Evolutionary conservation across 2,797 vertebrate genomes (phyloP).

Genomic region (Xiphophorus birchmanni): DNA sequence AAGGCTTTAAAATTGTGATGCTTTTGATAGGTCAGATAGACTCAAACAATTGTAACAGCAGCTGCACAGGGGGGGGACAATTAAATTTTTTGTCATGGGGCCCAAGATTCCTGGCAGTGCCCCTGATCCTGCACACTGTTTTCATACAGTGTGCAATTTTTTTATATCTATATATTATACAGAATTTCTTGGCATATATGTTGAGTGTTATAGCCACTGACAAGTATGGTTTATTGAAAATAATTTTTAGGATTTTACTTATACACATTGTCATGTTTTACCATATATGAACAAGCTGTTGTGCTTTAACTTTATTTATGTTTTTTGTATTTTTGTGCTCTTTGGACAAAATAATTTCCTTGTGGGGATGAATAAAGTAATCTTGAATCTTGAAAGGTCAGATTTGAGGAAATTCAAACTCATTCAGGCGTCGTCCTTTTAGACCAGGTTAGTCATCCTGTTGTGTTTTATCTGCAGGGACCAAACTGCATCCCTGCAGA

Average conservation of each 20-base stretch:
- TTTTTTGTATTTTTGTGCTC: too few relatives aligned
- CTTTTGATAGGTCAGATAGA: too few relatives aligned
- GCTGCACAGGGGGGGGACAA: too few relatives aligned
- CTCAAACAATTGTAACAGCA: too few relatives aligned
- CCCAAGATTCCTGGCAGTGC: too few relatives aligned
- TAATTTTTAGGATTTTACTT: background rate
- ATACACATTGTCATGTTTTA: background rate
- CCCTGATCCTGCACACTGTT: background rate
- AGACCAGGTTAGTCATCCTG: background rate
- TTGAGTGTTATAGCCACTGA: background rate
- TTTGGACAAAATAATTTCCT: too few relatives aligned
- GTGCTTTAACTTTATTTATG: too few relatives aligned
- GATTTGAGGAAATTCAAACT: background rate
- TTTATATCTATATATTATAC: background rate
- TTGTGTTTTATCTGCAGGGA: constrained; percentile 78
- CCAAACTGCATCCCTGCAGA: constrained; percentile 91
- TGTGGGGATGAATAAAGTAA: too few relatives aligned
- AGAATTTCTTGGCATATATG: background rate
- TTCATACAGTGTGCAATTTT: background rate
- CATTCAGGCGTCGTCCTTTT: background rate
- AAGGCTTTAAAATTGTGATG: too few relatives aligned
- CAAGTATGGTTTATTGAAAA: background rate
- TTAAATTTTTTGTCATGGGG: too few relatives aligned
- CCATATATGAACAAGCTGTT: background rate
- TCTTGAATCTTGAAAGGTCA: background rate